Conservation (phyloP, 2,888 invertebrate genomes). For the Cheilosia scutellata region DNA sequence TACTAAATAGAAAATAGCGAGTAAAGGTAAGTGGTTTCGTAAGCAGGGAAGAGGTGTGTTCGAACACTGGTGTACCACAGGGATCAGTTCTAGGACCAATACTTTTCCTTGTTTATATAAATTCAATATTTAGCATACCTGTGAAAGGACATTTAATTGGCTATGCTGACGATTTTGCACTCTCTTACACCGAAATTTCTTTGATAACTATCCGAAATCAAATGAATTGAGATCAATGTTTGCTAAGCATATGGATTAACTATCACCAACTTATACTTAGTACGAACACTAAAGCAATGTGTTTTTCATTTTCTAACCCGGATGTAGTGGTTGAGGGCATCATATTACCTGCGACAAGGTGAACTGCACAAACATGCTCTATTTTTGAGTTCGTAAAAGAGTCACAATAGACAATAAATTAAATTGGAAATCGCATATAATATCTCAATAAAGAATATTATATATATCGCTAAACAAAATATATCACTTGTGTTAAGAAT, state of each 20-base stretch:
- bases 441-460: too few relatives aligned
- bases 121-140: constrained; percentile 3
- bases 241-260: not conserved
- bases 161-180: constrained; percentile 1
- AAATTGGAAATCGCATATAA: not conserved
- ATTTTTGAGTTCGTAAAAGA: not conserved
- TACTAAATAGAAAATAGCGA: not conserved
- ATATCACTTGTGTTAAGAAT: not conserved
- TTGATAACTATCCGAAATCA: not conserved
- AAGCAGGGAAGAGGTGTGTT: not conserved
- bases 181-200: not conserved
- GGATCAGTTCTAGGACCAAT: constrained; percentile 17
- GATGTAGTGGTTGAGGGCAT: not conserved
- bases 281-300: constrained; percentile 3
- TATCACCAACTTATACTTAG: not conserved
- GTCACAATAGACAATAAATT: not conserved
- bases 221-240: not conserved
- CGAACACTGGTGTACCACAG: constrained; percentile 24
- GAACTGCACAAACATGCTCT: not conserved
- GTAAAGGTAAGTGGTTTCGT: not conserved
- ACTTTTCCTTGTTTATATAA: constrained; percentile 11
- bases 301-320: not conserved
- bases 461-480: not conserved
- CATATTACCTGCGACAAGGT: too few relatives aligned
- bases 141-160: too few relatives aligned